Evolutionary conservation across 1,140 invertebrate genomes (phyloP), one percentile per base, ranked within the genome.

Genomic region (Dryas iulia): DNA sequence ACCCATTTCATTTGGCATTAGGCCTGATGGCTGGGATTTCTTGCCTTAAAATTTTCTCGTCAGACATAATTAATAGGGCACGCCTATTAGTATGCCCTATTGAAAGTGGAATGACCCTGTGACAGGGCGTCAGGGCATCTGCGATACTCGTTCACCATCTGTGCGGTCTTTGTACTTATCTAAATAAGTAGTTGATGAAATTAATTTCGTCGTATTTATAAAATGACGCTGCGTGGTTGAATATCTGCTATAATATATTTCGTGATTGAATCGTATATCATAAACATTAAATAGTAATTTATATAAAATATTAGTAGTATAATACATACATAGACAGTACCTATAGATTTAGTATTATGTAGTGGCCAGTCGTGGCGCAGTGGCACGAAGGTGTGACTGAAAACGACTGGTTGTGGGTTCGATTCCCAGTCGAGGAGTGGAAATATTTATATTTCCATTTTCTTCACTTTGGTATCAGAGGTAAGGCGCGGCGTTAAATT

Each of bases 1-100:
- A 90, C 88, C 88, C 86, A 90, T 86, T 86, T 90, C 88, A 90
- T 82, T 84, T 66, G 83, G 88, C 74, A 90, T 90, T 90, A 90
- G 70, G 52, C 70, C 62, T 82, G 82, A 87, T 86, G 74, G 80
- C 81, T 64, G 72, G 83, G 81, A 87, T 88, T 86, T 86, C 86
- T 87, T 86, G 81, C 78, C 78, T 79, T 80, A 79, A 88, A 84
- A 87, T 84, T 86, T 86, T 85, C 82, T 84, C 84, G 78, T 85
- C 77, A 73, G 81, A 83, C 81, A 82, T 80, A 86, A 89, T 87
- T 86, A 88, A 86, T 86, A 87, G 79, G 77, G 76, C 61, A 76
- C 73, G 74, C 73, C 78, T 76, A 85, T 89, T 86, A 85, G 82
- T 83, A 84, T 82, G 78, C 81, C 76, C 67, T 74, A 81, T 82